phyloP scores from a whole-genome alignment of 1,140 invertebrate species.

The Drosophila hydei region DNA sequence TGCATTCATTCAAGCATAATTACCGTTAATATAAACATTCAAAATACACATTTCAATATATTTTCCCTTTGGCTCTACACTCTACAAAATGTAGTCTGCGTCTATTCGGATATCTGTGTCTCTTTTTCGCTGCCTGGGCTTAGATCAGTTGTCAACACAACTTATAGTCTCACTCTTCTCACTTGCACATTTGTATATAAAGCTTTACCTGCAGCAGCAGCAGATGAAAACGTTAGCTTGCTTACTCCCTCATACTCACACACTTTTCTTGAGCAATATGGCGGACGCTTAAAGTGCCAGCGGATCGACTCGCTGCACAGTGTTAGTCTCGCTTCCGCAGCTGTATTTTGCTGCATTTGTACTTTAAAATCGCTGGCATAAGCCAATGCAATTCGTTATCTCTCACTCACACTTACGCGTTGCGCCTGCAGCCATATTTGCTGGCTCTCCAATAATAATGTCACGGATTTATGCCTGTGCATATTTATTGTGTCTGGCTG shows the following conservation, averaged over 20 bases:
- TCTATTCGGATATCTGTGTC: too few relatives aligned
- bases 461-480: slow-evolving; percentile 65
- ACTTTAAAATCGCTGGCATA: background rate
- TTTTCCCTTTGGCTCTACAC: too few relatives aligned
- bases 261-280: background rate
- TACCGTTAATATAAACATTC: too few relatives aligned
- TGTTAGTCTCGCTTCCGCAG: background rate
- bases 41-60: too few relatives aligned
- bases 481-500: slow-evolving; percentile 60
- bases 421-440: slow-evolving; percentile 3
- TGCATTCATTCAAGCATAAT: background rate
- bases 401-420: slow-evolving; percentile 6
- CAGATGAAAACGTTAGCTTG: background rate
- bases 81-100: too few relatives aligned
- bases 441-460: slow-evolving; percentile 60
- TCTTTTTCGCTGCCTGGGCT: too few relatives aligned
- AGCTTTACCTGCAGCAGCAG: background rate
- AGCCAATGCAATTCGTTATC: slow-evolving; percentile 2
- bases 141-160: background rate
- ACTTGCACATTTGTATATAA: too few relatives aligned
- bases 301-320: slow-evolving; percentile 5
- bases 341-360: background rate
- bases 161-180: background rate
- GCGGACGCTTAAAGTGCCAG: background rate
- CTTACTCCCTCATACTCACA: background rate